phyloP scores from a whole-genome alignment of 1,140 invertebrate genomes.

The Hesperophylax magnus region DNA sequence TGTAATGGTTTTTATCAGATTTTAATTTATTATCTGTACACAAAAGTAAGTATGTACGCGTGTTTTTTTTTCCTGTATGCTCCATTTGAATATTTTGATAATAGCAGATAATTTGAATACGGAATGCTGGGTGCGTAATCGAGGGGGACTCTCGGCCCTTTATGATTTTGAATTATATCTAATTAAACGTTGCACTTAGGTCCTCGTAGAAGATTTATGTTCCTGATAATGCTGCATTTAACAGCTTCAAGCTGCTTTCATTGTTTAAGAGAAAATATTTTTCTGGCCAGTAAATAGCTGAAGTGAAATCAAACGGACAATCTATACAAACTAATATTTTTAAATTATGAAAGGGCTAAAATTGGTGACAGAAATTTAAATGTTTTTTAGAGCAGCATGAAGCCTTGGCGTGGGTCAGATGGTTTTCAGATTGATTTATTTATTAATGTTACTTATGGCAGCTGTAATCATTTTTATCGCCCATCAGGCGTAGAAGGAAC shows the following conservation, averaged over 20 bases:
- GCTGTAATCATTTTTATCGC: too few species aligned
- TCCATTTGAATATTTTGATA: conserved; percentile 41
- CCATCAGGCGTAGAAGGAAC: too few species aligned
- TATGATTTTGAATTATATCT: conserved; percentile 40
- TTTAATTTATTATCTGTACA: conserved; percentile 1
- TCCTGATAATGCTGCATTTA: conserved; percentile 22
- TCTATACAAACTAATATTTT: too few species aligned
- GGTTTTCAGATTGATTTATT: too few species aligned
- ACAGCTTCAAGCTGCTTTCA: conserved; percentile 12
- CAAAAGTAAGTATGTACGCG: neutral
- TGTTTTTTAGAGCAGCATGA: too few species aligned
- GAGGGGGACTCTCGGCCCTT: conserved; percentile 23
- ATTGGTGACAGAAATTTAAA: too few species aligned
- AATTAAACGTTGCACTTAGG: conserved; percentile 37
- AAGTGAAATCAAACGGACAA: too few species aligned
- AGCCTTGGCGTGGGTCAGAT: too few species aligned
- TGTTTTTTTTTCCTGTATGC: neutral
- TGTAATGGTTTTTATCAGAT: neutral
- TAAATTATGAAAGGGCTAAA: too few species aligned
- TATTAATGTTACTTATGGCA: too few species aligned
- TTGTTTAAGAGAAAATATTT: conserved; percentile 11
- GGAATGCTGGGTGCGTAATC: conserved; percentile 1
- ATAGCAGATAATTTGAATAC: conserved; percentile 34
- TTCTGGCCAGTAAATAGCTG: too few species aligned
- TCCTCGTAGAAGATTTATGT: conserved; percentile 27